Base-by-base conservation (phyloP, 53 echinoderm and acorn worm species). In the Apostichopus leukothele region DNA sequence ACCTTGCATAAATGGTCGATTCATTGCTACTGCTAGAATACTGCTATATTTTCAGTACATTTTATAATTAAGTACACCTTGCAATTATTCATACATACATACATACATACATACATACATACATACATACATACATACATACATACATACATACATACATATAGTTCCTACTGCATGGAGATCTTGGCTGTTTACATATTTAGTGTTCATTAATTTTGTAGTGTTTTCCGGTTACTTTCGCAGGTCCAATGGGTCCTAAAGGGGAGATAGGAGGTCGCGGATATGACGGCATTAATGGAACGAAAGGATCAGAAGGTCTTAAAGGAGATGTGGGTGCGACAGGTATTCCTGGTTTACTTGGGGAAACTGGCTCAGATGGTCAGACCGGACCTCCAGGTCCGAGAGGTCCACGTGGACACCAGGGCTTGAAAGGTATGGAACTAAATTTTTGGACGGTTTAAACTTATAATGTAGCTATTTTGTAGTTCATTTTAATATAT, bases 211-310 rank as follows among this genome's bases (percentile, higher is more conserved):
- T 39, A 39, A 39, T 2, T 39, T 39, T 39, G 39, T 3, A 39
- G 39, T 39, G 39, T 39, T 39, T 39, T 39, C 39, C 3, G 39
- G 39, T 39, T 39, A 39, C 39, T 3, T 39, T 50, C 54, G 0
- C 7, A 79, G 79, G 79, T 51, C 50, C 79, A 51, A 51, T 52
- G 79, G 95, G 95, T 27, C 88, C 86, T 75, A 95, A 93, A 78
- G 95, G 95, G 5, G 93, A 93, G n/a, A 88, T 14, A 7, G 95
- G 95, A 1, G 80, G 53, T 27, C 80, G 76, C 0, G 95, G 95
- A 54, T 76, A 52, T 19, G 87, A 90, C 25, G 95, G 95, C 7
- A 86, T 90, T 16, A 90, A 91, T 21, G 95, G 95, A 11, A 88
- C 93, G 6, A 88, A 88, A 78, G 95, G 95, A 3, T 77, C 87